Evolutionary conservation across 2,113 vertebrate genomes (phyloP).

Genomic region (Pangasianodon hypophthalmus): DNA sequence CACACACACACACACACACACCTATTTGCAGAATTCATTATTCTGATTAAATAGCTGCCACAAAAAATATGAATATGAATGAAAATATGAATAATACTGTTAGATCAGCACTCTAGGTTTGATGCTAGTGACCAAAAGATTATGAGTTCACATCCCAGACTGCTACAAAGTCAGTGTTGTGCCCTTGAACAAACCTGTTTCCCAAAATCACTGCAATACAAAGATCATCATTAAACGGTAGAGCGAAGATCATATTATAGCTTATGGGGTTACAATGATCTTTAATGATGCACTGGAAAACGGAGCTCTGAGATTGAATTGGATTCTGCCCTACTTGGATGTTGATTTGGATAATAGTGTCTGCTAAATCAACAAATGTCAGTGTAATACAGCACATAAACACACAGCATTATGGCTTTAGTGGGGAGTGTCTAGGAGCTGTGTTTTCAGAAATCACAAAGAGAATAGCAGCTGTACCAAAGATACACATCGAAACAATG

Average conservation of each 20-base stretch:
- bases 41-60: not conserved
- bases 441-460: not conserved
- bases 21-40: conserved; percentile 34
- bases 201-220: not conserved
- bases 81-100: not conserved
- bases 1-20: not conserved
- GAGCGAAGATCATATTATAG: not conserved
- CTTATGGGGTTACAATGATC: not conserved
- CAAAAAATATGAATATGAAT: not conserved
- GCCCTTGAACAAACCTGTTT: not conserved
- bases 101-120: not conserved
- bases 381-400: not conserved
- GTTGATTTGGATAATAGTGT: not conserved
- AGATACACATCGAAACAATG: not conserved
- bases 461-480: not conserved
- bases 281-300: not conserved
- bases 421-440: not conserved
- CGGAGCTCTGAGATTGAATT: not conserved
- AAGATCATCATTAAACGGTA: not conserved
- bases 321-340: not conserved
- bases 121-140: not conserved
- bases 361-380: not conserved
- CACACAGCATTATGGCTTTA: not conserved
- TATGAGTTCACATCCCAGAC: not conserved
- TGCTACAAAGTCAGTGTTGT: no score